A percentile compares a stretch with the other conserved stretches of the same genome.
phyloP scores from a whole-genome alignment of 1,140 invertebrate genomes.

The Listronotus bonariensis region DNA sequence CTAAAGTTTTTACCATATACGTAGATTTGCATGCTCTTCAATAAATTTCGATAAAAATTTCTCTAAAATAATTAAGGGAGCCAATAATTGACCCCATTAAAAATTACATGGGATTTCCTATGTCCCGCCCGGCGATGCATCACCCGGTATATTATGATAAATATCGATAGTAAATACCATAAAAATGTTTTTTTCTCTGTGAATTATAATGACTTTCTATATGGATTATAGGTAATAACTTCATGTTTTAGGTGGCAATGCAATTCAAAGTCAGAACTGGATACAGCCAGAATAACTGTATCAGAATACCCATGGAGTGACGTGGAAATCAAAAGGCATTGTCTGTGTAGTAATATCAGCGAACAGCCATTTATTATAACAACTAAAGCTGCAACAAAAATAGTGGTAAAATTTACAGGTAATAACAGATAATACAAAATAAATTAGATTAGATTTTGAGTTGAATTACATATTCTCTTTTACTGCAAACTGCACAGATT shows the following conservation, averaged over 20 bases:
- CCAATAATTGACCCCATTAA: too few relatives aligned
- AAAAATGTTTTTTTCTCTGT: background rate
- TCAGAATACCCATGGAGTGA: conserved; percentile 75
- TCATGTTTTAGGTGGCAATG: conserved; percentile 67
- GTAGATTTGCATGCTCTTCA: too few relatives aligned
- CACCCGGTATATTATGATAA: too few relatives aligned
- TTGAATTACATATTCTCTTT: background rate
- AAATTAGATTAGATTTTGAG: too few relatives aligned
- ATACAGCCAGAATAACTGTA: conserved; percentile 67
- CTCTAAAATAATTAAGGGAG: too few relatives aligned
- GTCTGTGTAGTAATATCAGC: conserved; percentile 73
- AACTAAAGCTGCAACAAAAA: conserved; percentile 67
- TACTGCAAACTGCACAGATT: background rate
- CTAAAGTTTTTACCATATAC: too few relatives aligned
- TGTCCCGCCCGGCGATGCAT: too few relatives aligned
- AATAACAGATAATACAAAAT: too few relatives aligned
- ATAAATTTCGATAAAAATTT: too few relatives aligned
- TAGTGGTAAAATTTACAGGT: conserved; percentile 71
- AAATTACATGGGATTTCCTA: too few relatives aligned
- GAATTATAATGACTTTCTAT: background rate
- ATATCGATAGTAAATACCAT: too few relatives aligned
- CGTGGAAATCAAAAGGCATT: conserved; percentile 71
- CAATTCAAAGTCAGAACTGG: conserved; percentile 53
- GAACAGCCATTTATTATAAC: conserved; percentile 64
- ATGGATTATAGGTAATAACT: too few relatives aligned